Evolutionary conservation across 2,888 invertebrate genomes (phyloP).

Genomic region (Apamea monoglypha): DNA sequence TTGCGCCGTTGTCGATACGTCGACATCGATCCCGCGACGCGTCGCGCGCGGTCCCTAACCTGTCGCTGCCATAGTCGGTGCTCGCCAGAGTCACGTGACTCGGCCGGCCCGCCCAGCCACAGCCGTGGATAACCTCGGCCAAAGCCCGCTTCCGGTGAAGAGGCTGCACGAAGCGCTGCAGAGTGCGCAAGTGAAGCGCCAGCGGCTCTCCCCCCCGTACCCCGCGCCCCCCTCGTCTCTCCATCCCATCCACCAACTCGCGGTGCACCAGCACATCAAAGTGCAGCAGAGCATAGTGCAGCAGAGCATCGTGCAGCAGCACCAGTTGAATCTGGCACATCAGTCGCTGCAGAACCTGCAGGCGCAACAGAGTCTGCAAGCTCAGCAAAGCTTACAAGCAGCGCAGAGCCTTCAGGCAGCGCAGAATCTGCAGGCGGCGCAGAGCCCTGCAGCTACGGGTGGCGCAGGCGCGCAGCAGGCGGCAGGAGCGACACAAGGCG

Average conservation of each 20-base stretch:
- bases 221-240: conserved; percentile 87
- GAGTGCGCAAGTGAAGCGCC: conserved; percentile 91
- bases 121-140: conserved; percentile 91
- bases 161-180: conserved; percentile 91
- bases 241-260: conserved; percentile 87
- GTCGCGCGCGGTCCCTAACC: conserved; percentile 84
- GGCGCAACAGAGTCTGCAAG: conserved; percentile 81
- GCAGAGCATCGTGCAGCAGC: conserved; percentile 88
- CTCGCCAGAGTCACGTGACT: conserved; percentile 90
- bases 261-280: conserved; percentile 88
- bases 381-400: conserved; percentile 77
- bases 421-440: conserved; percentile 77
- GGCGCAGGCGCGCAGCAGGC: conserved; percentile 83
- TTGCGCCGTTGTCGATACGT: conserved; percentile 80
- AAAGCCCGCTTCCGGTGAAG: conserved; percentile 90
- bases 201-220: conserved; percentile 91
- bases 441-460: conserved; percentile 84
- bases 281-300: conserved; percentile 88
- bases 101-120: conserved; percentile 89
- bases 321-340: conserved; percentile 87
- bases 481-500: conserved; percentile 83
- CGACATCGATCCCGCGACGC: conserved; percentile 83
- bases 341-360: conserved; percentile 86
- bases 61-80: conserved; percentile 87
- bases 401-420: conserved; percentile 77